These are phyloP conservation scores for Tragelaphus eurycerus DNA, from an alignment of 2,797 vertebrate species.

Conservation along the genomic window DNA sequence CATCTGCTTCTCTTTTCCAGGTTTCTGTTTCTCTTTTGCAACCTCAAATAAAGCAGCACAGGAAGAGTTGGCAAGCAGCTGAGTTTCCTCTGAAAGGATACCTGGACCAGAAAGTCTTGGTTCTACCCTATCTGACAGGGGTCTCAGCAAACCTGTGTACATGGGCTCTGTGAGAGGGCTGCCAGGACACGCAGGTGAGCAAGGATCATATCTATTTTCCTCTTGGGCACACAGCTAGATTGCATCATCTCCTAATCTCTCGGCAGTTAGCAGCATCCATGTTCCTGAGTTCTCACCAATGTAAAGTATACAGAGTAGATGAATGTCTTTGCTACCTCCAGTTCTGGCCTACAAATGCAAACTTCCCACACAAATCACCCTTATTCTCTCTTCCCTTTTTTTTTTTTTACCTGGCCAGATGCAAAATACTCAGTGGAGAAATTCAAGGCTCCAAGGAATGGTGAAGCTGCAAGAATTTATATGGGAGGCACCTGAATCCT, in stretches of 20 bases:
- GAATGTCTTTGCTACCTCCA: background rate
- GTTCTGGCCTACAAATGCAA: background rate
- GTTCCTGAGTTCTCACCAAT: background rate
- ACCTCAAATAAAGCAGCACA: too few species aligned
- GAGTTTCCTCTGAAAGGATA: too few species aligned
- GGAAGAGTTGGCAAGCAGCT: too few species aligned
- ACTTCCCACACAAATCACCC: background rate
- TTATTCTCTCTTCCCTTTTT: background rate
- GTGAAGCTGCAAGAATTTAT: background rate
- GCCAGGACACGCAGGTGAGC: too few species aligned
- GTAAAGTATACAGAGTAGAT: background rate
- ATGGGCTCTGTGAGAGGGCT: too few species aligned
- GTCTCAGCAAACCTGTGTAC: too few species aligned
- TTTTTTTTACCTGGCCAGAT: background rate
- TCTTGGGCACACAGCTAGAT: background rate
- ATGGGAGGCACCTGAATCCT: background rate
- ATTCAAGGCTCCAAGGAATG: background rate
- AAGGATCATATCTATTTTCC: background rate
- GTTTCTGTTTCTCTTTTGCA: too few species aligned
- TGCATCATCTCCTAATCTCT: background rate
- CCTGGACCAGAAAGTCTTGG: too few species aligned
- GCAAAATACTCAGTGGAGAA: background rate
- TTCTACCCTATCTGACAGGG: too few species aligned
- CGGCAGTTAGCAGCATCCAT: background rate
- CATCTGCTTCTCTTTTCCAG: too few species aligned